These are phyloP conservation scores for Aphaenogaster floridana DNA, from an alignment of 1,140 invertebrate species.

Conservation along the genomic window DNA sequence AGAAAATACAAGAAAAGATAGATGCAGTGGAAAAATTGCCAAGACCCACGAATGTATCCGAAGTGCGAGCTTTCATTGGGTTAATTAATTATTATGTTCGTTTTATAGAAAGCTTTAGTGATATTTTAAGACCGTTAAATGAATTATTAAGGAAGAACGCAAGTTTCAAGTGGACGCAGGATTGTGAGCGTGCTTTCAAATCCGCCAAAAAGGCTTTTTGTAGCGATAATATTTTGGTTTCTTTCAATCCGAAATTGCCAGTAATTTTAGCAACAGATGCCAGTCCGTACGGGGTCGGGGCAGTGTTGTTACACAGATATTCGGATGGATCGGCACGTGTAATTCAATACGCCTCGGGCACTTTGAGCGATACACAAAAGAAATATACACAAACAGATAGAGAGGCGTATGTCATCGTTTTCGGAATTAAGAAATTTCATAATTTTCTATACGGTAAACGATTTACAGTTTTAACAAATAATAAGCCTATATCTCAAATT, in stretches of 20 bases:
- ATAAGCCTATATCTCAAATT: neutral
- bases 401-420: neutral
- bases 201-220: neutral
- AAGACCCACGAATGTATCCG: conserved; percentile 36
- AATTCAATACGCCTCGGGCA: neutral
- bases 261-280: neutral
- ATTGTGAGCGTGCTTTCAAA: neutral
- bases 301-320: neutral
- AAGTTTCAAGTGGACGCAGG: conserved; percentile 67
- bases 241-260: neutral
- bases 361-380: neutral
- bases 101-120: conserved; percentile 53
- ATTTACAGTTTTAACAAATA: neutral
- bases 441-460: neutral
- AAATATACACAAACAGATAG: neutral
- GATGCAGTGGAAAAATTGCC: conserved; percentile 58
- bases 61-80: conserved; percentile 46
- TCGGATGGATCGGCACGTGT: neutral
- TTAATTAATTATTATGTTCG: conserved; percentile 41
- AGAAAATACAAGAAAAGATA: conserved; percentile 56
- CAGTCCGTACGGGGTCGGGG: neutral
- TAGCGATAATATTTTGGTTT: neutral
- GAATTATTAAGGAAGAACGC: conserved; percentile 53
- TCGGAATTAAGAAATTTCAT: neutral
- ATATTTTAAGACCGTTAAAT: conserved; percentile 72